Conservation (phyloP, 2,797 vertebrate genomes). For the Trichosurus vulpecula region DNA sequence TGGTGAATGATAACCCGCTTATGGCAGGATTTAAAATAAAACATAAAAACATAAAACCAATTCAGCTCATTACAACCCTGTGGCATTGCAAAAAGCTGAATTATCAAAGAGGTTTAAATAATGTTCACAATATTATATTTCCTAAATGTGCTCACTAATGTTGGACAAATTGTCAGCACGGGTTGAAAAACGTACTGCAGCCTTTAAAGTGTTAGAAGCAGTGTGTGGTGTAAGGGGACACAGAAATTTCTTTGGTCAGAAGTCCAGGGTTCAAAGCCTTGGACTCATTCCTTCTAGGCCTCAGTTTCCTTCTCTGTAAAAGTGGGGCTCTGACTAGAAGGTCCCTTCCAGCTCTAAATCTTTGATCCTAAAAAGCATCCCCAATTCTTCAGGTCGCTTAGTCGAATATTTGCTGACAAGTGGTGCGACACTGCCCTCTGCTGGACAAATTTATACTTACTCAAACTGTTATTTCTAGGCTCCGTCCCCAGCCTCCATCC, state of each 20-base stretch:
- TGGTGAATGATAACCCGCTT: not conserved
- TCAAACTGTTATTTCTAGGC: slow-evolving; percentile 4
- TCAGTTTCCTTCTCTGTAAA: not conserved
- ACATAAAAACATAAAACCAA: not conserved
- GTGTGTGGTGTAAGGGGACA: not conserved
- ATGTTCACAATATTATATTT: not conserved
- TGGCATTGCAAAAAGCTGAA: not conserved
- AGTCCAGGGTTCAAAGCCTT: not conserved
- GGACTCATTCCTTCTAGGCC: not conserved
- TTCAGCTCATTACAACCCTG: not conserved
- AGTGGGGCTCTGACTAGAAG: not conserved
- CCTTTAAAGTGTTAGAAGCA: slow-evolving; percentile 3
- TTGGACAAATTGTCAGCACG: not conserved
- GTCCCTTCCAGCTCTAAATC: not conserved
- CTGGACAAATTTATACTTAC: slow-evolving; percentile 49
- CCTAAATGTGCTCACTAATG: not conserved
- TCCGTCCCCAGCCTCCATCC: not conserved
- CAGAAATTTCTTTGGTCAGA: not conserved
- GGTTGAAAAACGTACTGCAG: not conserved
- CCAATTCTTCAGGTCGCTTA: not conserved
- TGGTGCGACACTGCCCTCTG: slow-evolving; percentile 68
- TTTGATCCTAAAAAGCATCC: not conserved
- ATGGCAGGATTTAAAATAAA: not conserved
- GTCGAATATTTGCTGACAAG: not conserved
- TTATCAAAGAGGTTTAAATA: not conserved